Evolutionary conservation across 1,140 invertebrate genomes (phyloP), one percentile per base, ranked within the genome.

Genomic region (fruit fly (Drosophila melanogaster)): DNA sequence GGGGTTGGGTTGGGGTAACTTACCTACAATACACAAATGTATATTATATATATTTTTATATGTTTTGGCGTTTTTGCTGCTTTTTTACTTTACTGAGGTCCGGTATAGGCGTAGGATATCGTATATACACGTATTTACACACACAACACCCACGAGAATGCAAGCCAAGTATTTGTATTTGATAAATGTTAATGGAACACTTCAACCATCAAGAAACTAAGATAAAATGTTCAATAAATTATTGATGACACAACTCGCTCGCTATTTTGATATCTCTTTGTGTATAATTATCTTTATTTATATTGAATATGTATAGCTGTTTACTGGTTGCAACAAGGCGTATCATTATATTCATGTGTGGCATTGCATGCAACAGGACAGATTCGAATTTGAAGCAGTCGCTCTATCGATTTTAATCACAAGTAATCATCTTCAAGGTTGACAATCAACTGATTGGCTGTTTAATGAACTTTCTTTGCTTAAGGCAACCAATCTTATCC

Each of bases 41-140:
- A 70, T 60, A 70, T 86, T 60, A 74, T 85, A 84, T 79, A 79
- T 79, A 79, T 86, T 86, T 86, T 86, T 83, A 83, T 86, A 89
- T 86, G 83, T 86, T 77, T 75, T 89, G 62, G 83, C 84, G 81
- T 83, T 78, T 85, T 87, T 87, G 84, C 83, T 79, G 81, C 80
- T 87, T 86, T 66, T 66, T 64, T 65, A 81, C 78, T 77, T 81
- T 62, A 81, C 58, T 81, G 49, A 80, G 81, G 62, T 66, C 66
- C 55, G 56, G 57, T 64, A 55, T 50, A 57, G 44, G 46, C 43
- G 19, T 46, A 60, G 40, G 37, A 49, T 46, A n/a, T n/a, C n/a
- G n/a, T n/a, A n/a, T n/a, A 60, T 35, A 77, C 41, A 55, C 43
- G 8, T 53, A 69, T 14, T 60, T 50, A 65, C 26, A 64, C 40